Base-by-base conservation (phyloP, 2,113 vertebrate species). In the Todiramphus chloris region DNA sequence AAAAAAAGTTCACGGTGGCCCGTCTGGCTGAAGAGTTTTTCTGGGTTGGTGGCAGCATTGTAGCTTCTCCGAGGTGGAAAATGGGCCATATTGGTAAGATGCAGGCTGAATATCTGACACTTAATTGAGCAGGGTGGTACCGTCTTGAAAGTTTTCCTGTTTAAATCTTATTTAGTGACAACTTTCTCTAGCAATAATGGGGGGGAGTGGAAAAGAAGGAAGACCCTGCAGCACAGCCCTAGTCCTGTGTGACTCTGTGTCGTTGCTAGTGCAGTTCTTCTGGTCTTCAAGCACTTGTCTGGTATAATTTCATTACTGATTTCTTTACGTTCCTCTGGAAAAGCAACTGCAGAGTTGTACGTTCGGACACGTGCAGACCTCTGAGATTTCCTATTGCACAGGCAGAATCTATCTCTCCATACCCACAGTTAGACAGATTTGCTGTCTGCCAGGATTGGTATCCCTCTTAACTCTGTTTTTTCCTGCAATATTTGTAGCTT, bases 71-170 rank as follows among this genome's bases (percentile, higher is more conserved):
- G 0, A 96, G 89, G 35, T 99, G 99, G 98, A 99, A 97, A 91
- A 97, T 99, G 2, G 98, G 98, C 44, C 98, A 97, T 35, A 96
- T 99, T 94, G 99, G 99, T 99, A 98, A 99, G 99, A 66, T n/a
- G 44, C 69, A 60, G 55, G 70, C 63, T 59, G 53, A 41, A 9
- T 24, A 46, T 69, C 44, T 82, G 82, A 60, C 20, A 11, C 82
- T 56, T 44, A 10, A 17, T 1, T 39, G n/a, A 41, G 4, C 21
- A 24, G 48, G 67, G 41, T 15, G 30, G 18, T 44, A 33, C 28
- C 5, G 14, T 11, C 58, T 78, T 53, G 13, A 62, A 53, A 59
- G 33, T 37, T 91, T 81, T 83, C 13, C 0, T 21, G 16, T 8
- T 72, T 59, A 37, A 51, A 13, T 58, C 39, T 79, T 33, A 16